Base-by-base conservation (phyloP, 2,797 vertebrate genomes). In the Echeneis naucrates region DNA sequence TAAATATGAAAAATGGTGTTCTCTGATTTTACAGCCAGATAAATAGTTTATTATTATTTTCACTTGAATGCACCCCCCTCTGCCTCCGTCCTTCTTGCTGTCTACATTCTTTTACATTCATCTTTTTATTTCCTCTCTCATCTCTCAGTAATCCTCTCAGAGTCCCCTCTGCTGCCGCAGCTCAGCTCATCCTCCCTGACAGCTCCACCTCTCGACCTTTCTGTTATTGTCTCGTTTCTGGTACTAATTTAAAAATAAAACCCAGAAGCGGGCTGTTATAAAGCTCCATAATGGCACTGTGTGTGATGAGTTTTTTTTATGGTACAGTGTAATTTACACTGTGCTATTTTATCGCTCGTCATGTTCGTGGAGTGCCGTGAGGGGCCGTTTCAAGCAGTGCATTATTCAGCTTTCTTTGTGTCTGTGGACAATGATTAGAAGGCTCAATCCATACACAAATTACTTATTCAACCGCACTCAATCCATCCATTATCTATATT, bases 211-310 rank as follows among this genome's bases (percentile, higher is more conserved):
- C 65, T 50, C 1, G 12, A 47, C 58, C 50, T 59, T 51, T 42
- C 13, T 50, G 33, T 72, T 54, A 67, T 68, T 64, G 48, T 44
- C 8, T 16, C 24, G 16, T 23, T n/a, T 45, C 33, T n/a, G 17
- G 55, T 58, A 60, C 51, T 55, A n/a, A 58, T 62, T 54, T 42
- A 30, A 57, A 60, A 51, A 26, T 11, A 40, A 6, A 44, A 14
- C 23, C 51, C 27, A 16, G 9, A 11, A 30, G 19, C n/a, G 62
- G 2, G 42, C 16, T 71, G 32, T 17, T 72, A 33, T 12, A 35
- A 7, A 37, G 42, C 62, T 19, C 37, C 24, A 32, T 23, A 5
- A 16, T 1, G 10, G n/a, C 30, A 30, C 30, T 30, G 30, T 5
- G 5, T 4, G 11, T 2, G 4, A 48, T 48, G 44, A 47, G 44